Evolutionary conservation across 2,113 vertebrate genomes (phyloP), one percentile per base, ranked within the genome.

Genomic region (Epinephelus fuscoguttatus): DNA sequence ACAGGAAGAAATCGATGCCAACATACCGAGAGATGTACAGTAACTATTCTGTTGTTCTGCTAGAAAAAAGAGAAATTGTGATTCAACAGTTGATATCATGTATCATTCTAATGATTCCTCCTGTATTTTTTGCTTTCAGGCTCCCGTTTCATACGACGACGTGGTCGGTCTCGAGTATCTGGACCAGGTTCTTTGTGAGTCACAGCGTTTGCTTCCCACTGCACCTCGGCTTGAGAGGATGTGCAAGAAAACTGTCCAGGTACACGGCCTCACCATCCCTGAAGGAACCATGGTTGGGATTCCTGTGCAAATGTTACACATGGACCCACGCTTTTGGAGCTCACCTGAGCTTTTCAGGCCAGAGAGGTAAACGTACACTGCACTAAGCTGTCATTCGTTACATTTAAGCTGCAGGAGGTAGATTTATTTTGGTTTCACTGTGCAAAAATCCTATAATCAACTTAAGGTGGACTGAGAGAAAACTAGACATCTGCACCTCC

Each of bases 131-230:
- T 15, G 1, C 45, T 53, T 59, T 18, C 2, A 93, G 92, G 70
- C 27, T 3, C 74, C 91, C 3, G 6, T 93, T 49, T 70, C 84
- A 0, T 94, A 87, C 11, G 82, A 92, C 33, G 61, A 70, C 6
- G 13, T 94, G 23, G 23, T 52, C 4, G 19, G 52, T 14, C 82
- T 94, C 1, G n/a, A 92, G 61, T 92, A 94, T 88, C 82, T 94
- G 81, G 90, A 94, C 53, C 86, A 92, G 18, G 88, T 93, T 4
- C 3, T 94, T 2, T 40, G 2, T 17, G 93, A 94, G 84, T 90
- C 92, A 0, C 12, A 77, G 82, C 92, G 93, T 21, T 8, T 93
- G 66, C 1, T 37, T 25, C 88, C 93, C 19, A 77, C 89, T 1
- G 81, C 55, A 0, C 91, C 93, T 57, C 90, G 86, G 21, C 80